Percentiles rank a stretch among this genome's conserved stretches.
phyloP scores from a whole-genome alignment of 2,113 vertebrate species.

The Cyprinodon brontotheroides region DNA sequence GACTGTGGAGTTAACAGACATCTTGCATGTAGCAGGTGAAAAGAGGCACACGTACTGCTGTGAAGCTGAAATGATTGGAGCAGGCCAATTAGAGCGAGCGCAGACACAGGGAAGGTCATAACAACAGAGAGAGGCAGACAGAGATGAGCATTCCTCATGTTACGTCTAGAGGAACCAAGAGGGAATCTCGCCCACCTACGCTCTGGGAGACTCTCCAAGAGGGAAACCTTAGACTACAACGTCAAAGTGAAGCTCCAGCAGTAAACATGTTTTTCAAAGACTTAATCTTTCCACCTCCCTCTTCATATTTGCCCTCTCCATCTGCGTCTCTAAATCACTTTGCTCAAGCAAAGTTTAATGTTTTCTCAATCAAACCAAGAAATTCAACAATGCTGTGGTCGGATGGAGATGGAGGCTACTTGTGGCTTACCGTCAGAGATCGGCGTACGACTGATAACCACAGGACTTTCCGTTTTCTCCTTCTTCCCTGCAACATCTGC shows the following conservation, averaged over 20 bases:
- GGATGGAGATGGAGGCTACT: constrained; percentile 54
- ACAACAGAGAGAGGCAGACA: constrained; percentile 75
- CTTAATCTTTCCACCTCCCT: constrained; percentile 29
- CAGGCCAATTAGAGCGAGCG: constrained; percentile 51
- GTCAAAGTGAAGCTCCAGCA: constrained; percentile 81
- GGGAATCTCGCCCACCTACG: constrained; percentile 86
- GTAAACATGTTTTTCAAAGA: constrained; percentile 93
- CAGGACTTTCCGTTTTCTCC: constrained; percentile 86
- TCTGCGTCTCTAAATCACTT: constrained; percentile 11
- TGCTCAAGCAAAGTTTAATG: constrained; percentile 8
- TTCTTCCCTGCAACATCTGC: constrained; percentile 86
- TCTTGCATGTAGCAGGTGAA: constrained; percentile 25
- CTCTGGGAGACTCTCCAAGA: constrained; percentile 87
- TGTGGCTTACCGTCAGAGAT: constrained; percentile 73
- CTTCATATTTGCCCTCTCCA: constrained; percentile 22
- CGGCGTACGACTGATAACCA: constrained; percentile 77
- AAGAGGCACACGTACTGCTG: constrained; percentile 13
- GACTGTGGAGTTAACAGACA: constrained; percentile 4
- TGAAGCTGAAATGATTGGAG: constrained; percentile 28
- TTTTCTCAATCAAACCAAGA: constrained; percentile 25
- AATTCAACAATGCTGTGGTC: constrained; percentile 36
- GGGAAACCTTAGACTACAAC: constrained; percentile 91
- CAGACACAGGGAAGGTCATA: constrained; percentile 58
- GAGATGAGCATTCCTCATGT: constrained; percentile 83
- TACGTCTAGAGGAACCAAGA: constrained; percentile 86